phyloP scores from a whole-genome alignment of 2,888 invertebrate species.

The Calliopum simillimum region DNA sequence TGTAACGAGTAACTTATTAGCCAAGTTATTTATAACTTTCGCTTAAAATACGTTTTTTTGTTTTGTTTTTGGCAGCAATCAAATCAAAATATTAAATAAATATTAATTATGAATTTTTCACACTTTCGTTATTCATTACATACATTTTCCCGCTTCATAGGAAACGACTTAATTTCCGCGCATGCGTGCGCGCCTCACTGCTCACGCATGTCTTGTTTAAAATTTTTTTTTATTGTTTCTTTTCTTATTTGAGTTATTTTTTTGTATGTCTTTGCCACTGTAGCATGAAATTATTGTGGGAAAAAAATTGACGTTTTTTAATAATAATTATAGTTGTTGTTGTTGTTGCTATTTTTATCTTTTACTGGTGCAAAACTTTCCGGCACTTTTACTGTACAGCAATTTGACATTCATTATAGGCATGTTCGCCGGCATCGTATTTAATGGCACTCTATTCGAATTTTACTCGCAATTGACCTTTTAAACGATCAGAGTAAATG shows the following conservation, averaged over 20 bases:
- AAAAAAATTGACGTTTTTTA: conserved; percentile 3
- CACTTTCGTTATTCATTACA: too few species aligned
- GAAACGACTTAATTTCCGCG: conserved; percentile 9
- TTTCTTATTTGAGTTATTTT: conserved; percentile 42
- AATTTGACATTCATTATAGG: background rate
- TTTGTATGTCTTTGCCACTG: background rate
- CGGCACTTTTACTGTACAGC: conserved; percentile 43
- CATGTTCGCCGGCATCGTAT: conserved; percentile 13
- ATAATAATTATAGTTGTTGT: background rate
- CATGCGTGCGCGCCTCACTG: background rate
- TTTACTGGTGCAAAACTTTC: conserved; percentile 53
- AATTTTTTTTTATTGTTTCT: background rate
- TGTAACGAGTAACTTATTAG: background rate
- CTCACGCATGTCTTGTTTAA: background rate
- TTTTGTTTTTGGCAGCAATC: background rate
- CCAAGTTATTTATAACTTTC: background rate
- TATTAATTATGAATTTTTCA: too few species aligned
- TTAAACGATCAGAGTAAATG: background rate
- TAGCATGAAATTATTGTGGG: conserved; percentile 5
- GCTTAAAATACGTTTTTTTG: background rate
- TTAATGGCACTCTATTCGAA: background rate
- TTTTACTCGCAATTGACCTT: background rate
- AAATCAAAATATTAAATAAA: too few species aligned
- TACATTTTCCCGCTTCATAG: background rate
- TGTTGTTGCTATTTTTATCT: conserved; percentile 20